phyloP scores from a whole-genome alignment of 2,888 invertebrate genomes.

The Hetaerina titia region DNA sequence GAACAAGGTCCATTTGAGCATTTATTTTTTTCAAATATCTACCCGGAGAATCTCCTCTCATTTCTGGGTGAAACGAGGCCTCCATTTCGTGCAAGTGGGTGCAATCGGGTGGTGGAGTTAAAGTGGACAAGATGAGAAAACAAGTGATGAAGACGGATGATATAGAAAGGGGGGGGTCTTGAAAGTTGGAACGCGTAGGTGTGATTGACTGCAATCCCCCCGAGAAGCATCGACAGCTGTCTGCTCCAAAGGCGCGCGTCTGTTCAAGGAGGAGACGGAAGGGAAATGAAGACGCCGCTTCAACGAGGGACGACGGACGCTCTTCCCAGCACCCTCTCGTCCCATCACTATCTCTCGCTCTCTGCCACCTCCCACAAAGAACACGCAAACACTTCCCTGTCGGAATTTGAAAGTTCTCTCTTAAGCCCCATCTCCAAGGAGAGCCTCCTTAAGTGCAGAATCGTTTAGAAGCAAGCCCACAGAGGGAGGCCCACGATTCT shows the following conservation, averaged over 20 bases:
- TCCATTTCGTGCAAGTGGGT: not conserved
- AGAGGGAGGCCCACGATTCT: too few species aligned
- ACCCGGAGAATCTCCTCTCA: not conserved
- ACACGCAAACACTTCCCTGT: not conserved
- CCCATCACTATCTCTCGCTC: too few species aligned
- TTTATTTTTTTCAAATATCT: too few species aligned
- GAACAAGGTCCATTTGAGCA: too few species aligned
- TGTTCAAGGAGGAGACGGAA: not conserved
- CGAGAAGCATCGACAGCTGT: not conserved
- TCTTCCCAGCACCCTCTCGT: too few species aligned
- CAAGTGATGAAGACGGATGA: conserved; percentile 32
- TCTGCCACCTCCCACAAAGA: not conserved
- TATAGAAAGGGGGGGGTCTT: not conserved
- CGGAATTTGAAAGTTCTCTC: not conserved
- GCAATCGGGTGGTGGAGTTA: not conserved
- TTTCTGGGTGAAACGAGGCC: not conserved
- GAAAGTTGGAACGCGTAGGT: not conserved
- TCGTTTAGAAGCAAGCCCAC: too few species aligned
- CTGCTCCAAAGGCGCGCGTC: not conserved
- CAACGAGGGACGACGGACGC: not conserved
- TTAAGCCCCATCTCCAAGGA: not conserved
- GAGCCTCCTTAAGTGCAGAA: too few species aligned
- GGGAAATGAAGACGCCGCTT: not conserved
- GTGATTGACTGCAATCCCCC: not conserved
- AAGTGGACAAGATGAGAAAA: not conserved